Percentiles rank a stretch among this genome's conserved stretches.
phyloP scores from a whole-genome alignment of 2,113 vertebrate genomes.

The Cyanoramphus novaezelandiae region DNA sequence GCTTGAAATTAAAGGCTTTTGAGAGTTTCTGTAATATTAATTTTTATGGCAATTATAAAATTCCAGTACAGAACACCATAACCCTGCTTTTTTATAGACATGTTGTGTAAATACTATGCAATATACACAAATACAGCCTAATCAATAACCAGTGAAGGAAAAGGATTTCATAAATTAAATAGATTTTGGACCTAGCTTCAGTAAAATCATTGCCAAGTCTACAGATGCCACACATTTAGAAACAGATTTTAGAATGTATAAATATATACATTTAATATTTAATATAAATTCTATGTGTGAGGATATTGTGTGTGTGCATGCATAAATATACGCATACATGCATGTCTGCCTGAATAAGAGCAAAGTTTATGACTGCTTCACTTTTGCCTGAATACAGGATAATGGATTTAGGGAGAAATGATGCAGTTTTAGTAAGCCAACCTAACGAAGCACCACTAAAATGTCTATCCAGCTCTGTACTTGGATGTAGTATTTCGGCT shows the following conservation, averaged over 20 bases:
- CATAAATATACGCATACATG: neutral
- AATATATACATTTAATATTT: constrained; percentile 54
- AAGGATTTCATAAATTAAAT: neutral
- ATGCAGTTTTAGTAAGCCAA: neutral
- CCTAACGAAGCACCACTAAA: neutral
- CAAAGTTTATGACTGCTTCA: neutral
- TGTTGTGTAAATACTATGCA: neutral
- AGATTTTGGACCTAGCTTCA: neutral
- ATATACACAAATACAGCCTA: neutral
- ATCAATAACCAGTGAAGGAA: neutral
- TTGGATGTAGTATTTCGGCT: neutral
- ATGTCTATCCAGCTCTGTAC: neutral
- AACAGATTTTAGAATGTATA: constrained; percentile 56
- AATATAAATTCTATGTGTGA: neutral
- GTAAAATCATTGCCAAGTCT: constrained; percentile 43
- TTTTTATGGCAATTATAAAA: neutral
- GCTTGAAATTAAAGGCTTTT: neutral
- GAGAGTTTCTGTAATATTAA: neutral
- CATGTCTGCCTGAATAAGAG: neutral
- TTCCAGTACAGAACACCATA: neutral
- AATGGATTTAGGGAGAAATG: neutral
- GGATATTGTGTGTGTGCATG: neutral
- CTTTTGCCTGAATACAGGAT: neutral
- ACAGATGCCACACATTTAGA: constrained; percentile 53
- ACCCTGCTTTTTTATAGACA: neutral